Base-by-base conservation (phyloP, 2,113 vertebrate genomes). In the Progne subis region DNA sequence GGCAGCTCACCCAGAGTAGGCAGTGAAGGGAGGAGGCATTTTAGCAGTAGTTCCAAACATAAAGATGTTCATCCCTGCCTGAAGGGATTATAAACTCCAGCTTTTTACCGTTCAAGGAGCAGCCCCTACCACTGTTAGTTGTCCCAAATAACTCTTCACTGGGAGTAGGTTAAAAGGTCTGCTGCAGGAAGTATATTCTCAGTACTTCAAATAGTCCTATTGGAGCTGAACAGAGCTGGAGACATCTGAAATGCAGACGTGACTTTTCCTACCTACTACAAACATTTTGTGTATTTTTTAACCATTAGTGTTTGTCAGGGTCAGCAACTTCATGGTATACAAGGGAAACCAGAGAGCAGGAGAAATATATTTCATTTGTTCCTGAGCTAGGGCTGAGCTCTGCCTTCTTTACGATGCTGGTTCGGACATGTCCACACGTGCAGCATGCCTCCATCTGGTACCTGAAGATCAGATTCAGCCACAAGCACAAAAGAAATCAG, bases 1-100 rank as follows among this genome's bases (percentile, higher is more conserved):
- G 46, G 34, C 60, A 81, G 46, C 55, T 72, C 49, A 69, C 18
- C 31, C 1, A 0, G 29, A 1, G 0, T 6, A 0, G 0, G 43
- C 57, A 94, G 43, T 7, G 34, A 64, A 87, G 5, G 29, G n/a
- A 89, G 28, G 44, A 93, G 53, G 18, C 76, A 41, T 68, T 82
- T 1, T 3, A 79, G 53, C 43, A 47, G 55, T 56, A 68, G 64
- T 44, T 86, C 65, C 76, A 71, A 41, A 84, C 17, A 29, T 26
- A 18, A 94, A 65, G 37, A 59, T 61, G 29, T 86, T 93, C 88
- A 94, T 94, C 65, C 61, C 65, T 72, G 74, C 55, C 74, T 81
- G 44, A 75, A 82, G 56, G 34, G 71, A 84, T 91, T 91, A 92
- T 39, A 68, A 86, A 93, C 53, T 78, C 59, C 44, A 84, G 2